These are phyloP conservation scores for Seira ritae DNA, from an alignment of 2,888 invertebrate genomes.

Conservation along the genomic window DNA sequence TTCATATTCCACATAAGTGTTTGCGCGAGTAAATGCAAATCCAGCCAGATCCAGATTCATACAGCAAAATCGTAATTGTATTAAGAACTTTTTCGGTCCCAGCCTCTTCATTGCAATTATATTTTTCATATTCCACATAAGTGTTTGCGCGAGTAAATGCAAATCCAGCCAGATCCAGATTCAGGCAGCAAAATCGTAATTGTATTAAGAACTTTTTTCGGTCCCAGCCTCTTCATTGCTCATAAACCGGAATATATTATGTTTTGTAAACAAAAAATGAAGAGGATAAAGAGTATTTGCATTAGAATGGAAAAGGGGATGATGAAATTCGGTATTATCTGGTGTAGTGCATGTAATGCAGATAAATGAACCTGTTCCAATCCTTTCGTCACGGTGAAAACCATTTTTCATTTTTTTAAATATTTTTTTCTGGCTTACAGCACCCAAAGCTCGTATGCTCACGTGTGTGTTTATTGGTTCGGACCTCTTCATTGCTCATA, in stretches of 20 bases:
- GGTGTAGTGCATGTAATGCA: slow-evolving; percentile 31
- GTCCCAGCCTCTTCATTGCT: too few species aligned
- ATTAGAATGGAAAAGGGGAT: neutral
- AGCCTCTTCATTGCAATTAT: too few species aligned
- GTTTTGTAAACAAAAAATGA: slow-evolving; percentile 7
- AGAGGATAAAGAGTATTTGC: neutral
- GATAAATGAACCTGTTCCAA: slow-evolving; percentile 62
- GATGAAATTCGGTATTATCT: neutral
- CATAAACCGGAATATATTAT: too few species aligned
- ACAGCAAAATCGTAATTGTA: too few species aligned
- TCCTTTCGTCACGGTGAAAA: slow-evolving; percentile 66
- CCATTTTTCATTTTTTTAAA: slow-evolving; percentile 41
- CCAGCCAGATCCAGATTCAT: too few species aligned
- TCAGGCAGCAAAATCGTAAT: too few species aligned
- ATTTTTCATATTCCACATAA: neutral
- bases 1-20: neutral
- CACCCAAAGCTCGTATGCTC: slow-evolving; percentile 1
- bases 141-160: neutral
- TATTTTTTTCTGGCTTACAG: neutral
- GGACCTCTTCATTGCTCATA: too few species aligned
- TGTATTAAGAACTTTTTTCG: too few species aligned
- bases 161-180: too few species aligned
- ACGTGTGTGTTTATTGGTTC: neutral
- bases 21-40: neutral
- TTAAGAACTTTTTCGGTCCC: too few species aligned